phyloP scores from a whole-genome alignment of 2,113 vertebrate species.

The Peucedramus taeniatus region DNA sequence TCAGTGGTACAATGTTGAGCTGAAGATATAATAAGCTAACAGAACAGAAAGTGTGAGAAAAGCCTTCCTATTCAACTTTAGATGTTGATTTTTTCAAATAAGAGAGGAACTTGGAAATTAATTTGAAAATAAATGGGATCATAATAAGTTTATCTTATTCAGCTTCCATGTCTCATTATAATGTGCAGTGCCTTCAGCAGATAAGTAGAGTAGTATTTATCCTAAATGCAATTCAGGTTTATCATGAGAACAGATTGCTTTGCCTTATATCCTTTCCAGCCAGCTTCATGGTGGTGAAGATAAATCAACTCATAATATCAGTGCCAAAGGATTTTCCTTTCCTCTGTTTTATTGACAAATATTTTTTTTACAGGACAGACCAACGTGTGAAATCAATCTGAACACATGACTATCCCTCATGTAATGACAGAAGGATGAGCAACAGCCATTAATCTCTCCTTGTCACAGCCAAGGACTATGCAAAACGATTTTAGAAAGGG shows the following conservation, averaged over 20 bases:
- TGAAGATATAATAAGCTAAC: background rate
- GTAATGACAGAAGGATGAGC: background rate
- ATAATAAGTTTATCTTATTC: background rate
- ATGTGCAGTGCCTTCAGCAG: background rate
- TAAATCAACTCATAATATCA: constrained; percentile 12
- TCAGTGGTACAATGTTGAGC: background rate
- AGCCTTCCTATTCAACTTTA: background rate
- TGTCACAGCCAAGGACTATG: constrained; percentile 13
- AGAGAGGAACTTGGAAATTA: background rate
- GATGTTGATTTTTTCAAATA: background rate
- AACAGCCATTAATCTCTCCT: constrained; percentile 19
- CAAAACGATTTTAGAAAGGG: background rate
- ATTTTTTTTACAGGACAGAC: constrained; percentile 17
- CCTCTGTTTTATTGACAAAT: constrained; percentile 51
- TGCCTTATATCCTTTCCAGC: background rate
- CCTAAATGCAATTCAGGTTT: constrained; percentile 7
- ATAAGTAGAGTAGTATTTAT: constrained; percentile 13
- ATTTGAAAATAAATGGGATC: background rate
- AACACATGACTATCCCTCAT: background rate
- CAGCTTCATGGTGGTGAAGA: background rate
- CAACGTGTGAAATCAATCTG: background rate
- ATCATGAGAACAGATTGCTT: constrained; percentile 28
- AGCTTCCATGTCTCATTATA: background rate
- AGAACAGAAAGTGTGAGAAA: background rate
- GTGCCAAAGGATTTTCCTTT: constrained; percentile 30